Evolutionary conservation across 2,888 invertebrate species (phyloP), one percentile per base, ranked within the genome.

Genomic region (Fragum whitleyi): DNA sequence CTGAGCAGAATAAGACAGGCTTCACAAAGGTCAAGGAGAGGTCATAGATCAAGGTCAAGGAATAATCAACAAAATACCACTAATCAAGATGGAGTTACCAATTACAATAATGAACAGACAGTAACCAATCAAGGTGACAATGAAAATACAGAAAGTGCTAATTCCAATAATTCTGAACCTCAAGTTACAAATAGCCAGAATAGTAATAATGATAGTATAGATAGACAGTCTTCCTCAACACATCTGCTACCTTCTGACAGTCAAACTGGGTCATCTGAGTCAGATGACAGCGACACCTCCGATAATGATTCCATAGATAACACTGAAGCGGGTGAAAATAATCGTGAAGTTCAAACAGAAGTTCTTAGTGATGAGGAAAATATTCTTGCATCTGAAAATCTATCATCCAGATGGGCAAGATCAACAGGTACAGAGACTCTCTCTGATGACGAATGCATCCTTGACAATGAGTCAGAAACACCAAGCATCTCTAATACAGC

Each of bases 281-380:
- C 79, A 23, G 77, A 74, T 19, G 76, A 71, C n/a, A 39, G 39
- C 16, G 57, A 55, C 19, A 21, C 11, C 6, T 16, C 28, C 5
- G 53, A 71, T 57, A 42, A 29, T 29, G 39, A 57, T 61, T 55
- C 70, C n/a, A 51, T 61, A 73, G 74, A 81, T 57, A 42, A 71
- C 62, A 39, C 23, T 39, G 59, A 57, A 51, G 59, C 65, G 32
- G 74, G 68, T 68, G 67, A 73, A 73, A 78, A 68, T 69, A n/a
- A 74, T 29, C 78, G 65, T 23, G 72, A 72, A 55, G 65, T 23
- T 67, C 72, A 51, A 21, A 55, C 26, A 26, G 53, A 74, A 42
- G 74, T 61, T 28, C 61, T 76, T 32, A 72, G 75, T 26, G 85
- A 85, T 57, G 85, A 82, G 21, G 83, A 85, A 23, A 83, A 86